A percentile compares a stretch with the other conserved stretches of the same genome.
Conservation (phyloP, 2,888 invertebrate genomes). For the Monopis laevigella region DNA sequence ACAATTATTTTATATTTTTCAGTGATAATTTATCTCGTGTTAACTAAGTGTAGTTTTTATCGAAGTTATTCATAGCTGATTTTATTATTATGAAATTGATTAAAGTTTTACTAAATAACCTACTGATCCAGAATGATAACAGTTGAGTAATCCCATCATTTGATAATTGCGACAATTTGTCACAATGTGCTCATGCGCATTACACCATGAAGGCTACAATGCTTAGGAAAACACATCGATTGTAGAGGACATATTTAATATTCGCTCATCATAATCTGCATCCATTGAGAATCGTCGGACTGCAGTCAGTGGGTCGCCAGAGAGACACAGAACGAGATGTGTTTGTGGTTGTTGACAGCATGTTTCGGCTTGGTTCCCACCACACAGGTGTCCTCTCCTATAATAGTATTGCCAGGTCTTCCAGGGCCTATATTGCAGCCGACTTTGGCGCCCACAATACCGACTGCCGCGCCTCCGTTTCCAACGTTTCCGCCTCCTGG, state of each 20-base stretch:
- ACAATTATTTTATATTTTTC: no score
- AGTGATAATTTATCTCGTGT: no score
- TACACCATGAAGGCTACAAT: slow-evolving; percentile 59
- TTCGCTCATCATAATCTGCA: slow-evolving; percentile 26
- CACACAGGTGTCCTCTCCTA: slow-evolving; percentile 33
- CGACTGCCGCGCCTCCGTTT: slow-evolving; percentile 24
- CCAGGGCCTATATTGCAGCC: slow-evolving; percentile 49
- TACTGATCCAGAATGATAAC: slow-evolving; percentile 6
- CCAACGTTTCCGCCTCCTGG: slow-evolving; percentile 15
- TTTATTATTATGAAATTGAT: background rate
- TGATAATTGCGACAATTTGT: slow-evolving; percentile 59
- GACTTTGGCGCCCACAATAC: slow-evolving; percentile 34
- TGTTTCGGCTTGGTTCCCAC: slow-evolving; percentile 51
- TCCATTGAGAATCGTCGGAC: background rate
- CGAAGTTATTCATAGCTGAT: background rate
- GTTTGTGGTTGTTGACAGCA: slow-evolving; percentile 58
- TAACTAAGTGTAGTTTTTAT: no score
- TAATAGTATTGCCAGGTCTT: slow-evolving; percentile 41
- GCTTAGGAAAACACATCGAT: slow-evolving; percentile 56
- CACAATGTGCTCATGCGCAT: slow-evolving; percentile 47
- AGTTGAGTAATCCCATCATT: slow-evolving; percentile 48
- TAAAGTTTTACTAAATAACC: background rate
- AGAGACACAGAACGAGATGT: slow-evolving; percentile 30
- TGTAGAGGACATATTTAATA: slow-evolving; percentile 54
- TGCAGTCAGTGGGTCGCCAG: background rate